These are phyloP conservation scores for Coturnix japonica DNA, from an alignment of 2,113 vertebrate genomes.

Conservation along the genomic window DNA sequence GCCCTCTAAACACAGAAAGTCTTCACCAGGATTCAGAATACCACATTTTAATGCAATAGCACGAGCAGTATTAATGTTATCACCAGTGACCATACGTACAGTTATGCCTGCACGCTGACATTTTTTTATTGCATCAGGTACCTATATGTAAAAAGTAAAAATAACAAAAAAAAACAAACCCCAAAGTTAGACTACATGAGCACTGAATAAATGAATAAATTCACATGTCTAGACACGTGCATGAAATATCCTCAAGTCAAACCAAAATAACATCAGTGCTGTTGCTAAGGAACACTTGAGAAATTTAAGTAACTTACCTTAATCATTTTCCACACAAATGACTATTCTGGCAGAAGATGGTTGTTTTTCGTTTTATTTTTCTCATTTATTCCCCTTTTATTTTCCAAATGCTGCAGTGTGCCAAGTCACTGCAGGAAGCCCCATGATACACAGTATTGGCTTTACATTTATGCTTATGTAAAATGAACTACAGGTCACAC, in stretches of 20 bases:
- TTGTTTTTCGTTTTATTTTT: neutral
- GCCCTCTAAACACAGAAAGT: conserved; percentile 96
- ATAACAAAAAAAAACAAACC: rapidly evolving
- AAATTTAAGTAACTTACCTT: neutral
- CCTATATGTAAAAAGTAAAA: conserved; percentile 73
- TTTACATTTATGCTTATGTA: neutral
- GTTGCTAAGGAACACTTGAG: neutral
- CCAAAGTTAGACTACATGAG: neutral
- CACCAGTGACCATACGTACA: conserved; percentile 98
- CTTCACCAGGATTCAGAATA: conserved; percentile 93
- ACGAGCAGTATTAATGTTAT: conserved; percentile 98
- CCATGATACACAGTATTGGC: neutral
- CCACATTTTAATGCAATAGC: conserved; percentile 97
- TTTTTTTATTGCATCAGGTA: conserved; percentile 96
- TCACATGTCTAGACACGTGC: neutral
- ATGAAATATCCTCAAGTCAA: neutral
- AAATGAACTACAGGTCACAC: neutral
- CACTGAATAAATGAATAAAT: neutral
- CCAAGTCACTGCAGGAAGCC: neutral
- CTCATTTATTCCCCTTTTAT: neutral
- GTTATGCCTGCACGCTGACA: conserved; percentile 98
- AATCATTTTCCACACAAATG: neutral
- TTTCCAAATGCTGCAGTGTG: neutral
- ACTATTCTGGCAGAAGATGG: neutral
- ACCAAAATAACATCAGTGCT: neutral